Evolutionary conservation across 2,113 vertebrate species (phyloP).

Genomic region (Anas platyrhynchos): DNA sequence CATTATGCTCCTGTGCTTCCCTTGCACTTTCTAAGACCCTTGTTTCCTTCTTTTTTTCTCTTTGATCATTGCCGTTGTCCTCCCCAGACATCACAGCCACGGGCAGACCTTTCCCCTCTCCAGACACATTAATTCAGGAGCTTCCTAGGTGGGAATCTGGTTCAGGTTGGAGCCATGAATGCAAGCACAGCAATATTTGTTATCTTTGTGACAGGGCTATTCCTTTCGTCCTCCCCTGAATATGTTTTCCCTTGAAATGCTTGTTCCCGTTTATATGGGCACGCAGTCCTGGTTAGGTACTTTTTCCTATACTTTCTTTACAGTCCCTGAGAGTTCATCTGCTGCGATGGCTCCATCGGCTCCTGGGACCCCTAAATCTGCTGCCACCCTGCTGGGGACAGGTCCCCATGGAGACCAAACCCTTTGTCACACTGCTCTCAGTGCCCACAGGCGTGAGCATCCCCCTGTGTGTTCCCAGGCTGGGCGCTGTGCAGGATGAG

Average conservation of each 20-base stretch:
- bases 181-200: neutral
- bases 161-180: neutral
- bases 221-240: neutral
- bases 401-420: neutral
- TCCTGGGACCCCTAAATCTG: too few relatives aligned
- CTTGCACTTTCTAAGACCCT: neutral
- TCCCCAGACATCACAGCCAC: neutral
- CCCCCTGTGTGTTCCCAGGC: neutral
- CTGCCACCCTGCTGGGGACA: neutral
- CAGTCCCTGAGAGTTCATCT: neutral
- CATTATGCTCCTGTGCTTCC: neutral
- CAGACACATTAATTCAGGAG: slow-evolving; percentile 2
- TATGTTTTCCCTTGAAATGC: neutral
- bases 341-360: neutral
- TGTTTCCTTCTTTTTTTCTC: rapidly evolving
- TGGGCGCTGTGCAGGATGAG: neutral
- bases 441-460: neutral
- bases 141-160: neutral
- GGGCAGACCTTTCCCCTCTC: neutral
- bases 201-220: neutral
- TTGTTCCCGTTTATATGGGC: slow-evolving; percentile 13
- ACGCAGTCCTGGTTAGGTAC: neutral
- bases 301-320: neutral
- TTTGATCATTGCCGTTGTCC: neutral
- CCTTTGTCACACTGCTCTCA: neutral